Evolutionary conservation across 2,113 vertebrate genomes (phyloP), one percentile per base, ranked within the genome.

Genomic region (Sapajus apella): DNA sequence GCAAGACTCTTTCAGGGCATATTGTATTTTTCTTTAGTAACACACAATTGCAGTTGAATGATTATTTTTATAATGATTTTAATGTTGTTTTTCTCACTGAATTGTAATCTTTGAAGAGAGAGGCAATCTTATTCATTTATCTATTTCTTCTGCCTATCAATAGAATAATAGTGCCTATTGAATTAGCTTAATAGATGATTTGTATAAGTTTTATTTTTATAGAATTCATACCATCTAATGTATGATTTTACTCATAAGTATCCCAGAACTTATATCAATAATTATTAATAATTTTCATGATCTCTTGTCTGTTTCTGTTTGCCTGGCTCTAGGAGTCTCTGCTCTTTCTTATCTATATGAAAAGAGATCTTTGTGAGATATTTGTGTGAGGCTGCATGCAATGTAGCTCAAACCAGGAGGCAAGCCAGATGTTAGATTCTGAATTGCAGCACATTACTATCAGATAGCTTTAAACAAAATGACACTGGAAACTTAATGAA

Each of bases 361-460:
- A 80, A 66, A 61, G 83, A 81, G 30, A 23, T 61, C 56, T 83
- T 82, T 32, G n/a, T 84, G 77, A 56, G 45, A 40, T 37, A 79
- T 35, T 73, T 96, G 40, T 90, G 20, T 86, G 75, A 94, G 56
- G 89, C 87, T 72, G 8, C 76, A 94, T 76, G 11, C 66, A 91
- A 56, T 56, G 45, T 43, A 70, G 45, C 12, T 92, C 21, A 83
- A 88, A 66, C 17, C 37, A 61, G 43, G 47, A 93, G 75, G 89
- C 68, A 37, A 94, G 32, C 13, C 70, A 90, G 94, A n/a, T 93
- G 25, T 68, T 92, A 43, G 55, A 40, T 58, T 79, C n/a, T 80
- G 40, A 90, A 94, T 45, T 72, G 16, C 37, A 83, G 40, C 75
- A 73, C 16, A 8, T n/a, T 87, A 13, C 35, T 92, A 27, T 91